These are phyloP conservation scores for Saccostrea glomerata DNA, from an alignment of 1,140 invertebrate species.

Conservation along the genomic window DNA sequence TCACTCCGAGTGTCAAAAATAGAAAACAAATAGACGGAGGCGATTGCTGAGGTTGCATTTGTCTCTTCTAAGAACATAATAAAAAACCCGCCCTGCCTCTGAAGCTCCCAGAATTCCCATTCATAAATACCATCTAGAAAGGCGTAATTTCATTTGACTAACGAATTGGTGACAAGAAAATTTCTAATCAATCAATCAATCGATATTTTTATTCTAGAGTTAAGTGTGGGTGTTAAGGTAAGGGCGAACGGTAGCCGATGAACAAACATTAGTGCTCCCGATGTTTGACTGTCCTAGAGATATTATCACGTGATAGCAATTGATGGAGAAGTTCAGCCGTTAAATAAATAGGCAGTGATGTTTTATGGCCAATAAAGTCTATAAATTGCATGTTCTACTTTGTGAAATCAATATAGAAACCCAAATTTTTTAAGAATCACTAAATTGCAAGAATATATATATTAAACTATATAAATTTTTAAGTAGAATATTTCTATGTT, in stretches of 20 bases:
- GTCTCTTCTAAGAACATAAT: neutral
- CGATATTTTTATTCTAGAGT: neutral
- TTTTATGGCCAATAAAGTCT: constrained; percentile 7
- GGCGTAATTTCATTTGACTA: neutral
- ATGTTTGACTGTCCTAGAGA: neutral
- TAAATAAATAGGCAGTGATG: constrained; percentile 8
- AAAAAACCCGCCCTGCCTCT: constrained; percentile 3
- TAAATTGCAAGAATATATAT: no score
- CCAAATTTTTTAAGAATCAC: no score
- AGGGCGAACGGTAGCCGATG: neutral
- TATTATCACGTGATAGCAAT: neutral
- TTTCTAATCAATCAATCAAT: neutral
- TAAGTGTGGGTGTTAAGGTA: neutral
- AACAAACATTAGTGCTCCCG: neutral
- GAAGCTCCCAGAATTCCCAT: constrained; percentile 9
- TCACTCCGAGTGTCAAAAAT: neutral
- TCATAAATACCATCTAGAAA: neutral
- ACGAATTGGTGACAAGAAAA: neutral
- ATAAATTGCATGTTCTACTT: neutral
- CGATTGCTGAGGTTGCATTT: neutral
- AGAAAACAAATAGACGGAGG: neutral
- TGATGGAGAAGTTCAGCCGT: neutral
- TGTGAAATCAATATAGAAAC: neutral
- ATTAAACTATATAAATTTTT: no score
- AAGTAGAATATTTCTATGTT: no score